Base-by-base conservation (phyloP, 2,797 vertebrate genomes). In the Bufotes viridis region DNA sequence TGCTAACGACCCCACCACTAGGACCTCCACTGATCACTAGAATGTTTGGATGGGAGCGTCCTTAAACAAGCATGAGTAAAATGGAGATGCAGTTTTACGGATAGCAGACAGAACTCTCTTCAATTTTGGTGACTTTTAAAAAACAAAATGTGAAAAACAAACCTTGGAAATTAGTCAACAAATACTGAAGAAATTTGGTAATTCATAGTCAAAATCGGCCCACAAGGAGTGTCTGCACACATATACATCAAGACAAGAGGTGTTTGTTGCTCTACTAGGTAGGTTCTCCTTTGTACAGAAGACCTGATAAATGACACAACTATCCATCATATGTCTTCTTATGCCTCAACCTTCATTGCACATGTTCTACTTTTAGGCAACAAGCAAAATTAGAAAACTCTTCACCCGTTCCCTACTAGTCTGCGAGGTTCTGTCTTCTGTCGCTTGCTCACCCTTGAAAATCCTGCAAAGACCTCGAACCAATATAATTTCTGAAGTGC, bases 381-480 rank as follows among this genome's bases (percentile, higher is more conserved):
- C 8, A 15, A 81, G 18, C 20, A 20, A 29, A 80, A n/a, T 61
- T 22, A 78, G 4, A 55, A 51, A 51, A n/a, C 7, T 24, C 12
- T 53, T 55, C 49, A 9, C 1, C 6, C n/a, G 18, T 78, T 80
- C 18, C 12, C 17, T 9, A 6, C 78, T 60, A 12, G 58, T 61
- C 78, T 42, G 26, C 20, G 13, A 80, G 57, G 55, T 3, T 18
- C 3, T 72, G 34, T 49, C 13, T 60, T 34, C 72, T 75, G 24
- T 60, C 78, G 57, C 70, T 85, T 76, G 49, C 34, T 85, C 82
- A 88, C 70, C 87, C 82, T 81, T 88, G 76, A 81, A 85, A 81
- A 60, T 84, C 65, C 29, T 88, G 57, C 69, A 69, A 42, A 78
- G n/a, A 22, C 60, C 51, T 63, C 65, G 80, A 81, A 51, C 76